Evolutionary conservation across 64 coral and sea anemone genomes (phyloP).

Genomic region (Anthopleura sola): DNA sequence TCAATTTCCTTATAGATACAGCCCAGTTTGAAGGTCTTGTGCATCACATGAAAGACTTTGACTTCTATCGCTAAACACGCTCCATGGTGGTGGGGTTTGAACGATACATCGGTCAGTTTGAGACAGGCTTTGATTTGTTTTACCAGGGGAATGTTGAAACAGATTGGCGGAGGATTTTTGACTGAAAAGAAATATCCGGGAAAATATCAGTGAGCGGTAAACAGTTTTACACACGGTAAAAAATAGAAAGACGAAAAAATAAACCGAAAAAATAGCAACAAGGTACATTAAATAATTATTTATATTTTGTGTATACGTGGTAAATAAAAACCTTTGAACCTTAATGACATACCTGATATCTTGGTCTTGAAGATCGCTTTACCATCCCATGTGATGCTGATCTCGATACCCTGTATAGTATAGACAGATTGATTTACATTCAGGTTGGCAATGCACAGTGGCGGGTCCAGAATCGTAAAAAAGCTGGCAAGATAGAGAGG

Average conservation of each 20-base stretch:
- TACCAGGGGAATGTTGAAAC: background rate
- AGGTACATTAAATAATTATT: background rate
- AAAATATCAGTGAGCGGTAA: background rate
- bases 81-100: constrained; percentile 22
- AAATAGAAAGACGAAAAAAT: too few species aligned
- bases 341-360: background rate
- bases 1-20: constrained; percentile 11
- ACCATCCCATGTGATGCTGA: constrained; percentile 10
- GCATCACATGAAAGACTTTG: background rate
- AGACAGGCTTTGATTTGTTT: background rate
- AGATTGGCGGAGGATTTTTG: constrained; percentile 1
- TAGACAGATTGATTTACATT: too few species aligned
- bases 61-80: background rate
- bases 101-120: background rate
- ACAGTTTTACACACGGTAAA: too few species aligned
- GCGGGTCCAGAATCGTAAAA: too few species aligned
- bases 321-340: background rate
- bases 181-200: background rate
- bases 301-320: too few species aligned
- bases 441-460: too few species aligned
- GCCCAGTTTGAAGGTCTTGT: constrained; percentile 18
- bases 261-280: background rate
- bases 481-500: too few species aligned
- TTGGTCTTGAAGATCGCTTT: background rate
- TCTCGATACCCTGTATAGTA: background rate